Evolutionary conservation across 2,888 invertebrate species (phyloP).

Genomic region (Meta bourneti): DNA sequence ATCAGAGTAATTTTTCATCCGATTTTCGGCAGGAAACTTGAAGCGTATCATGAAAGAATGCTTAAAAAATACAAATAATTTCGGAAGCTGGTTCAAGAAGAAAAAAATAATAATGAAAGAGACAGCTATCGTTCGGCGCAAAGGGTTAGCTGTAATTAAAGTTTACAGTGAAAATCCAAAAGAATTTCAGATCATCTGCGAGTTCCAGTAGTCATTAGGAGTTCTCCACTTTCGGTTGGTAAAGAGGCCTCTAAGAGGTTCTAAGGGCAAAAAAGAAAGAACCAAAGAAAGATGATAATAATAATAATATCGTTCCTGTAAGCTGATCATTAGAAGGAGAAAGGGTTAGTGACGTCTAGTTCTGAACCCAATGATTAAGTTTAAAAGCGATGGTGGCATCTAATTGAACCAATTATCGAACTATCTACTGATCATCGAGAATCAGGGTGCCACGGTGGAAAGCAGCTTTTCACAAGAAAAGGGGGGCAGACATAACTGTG

Average conservation of each 20-base stretch:
- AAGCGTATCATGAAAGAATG: conserved; percentile 47
- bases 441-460: conserved; percentile 68
- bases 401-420: conserved; percentile 76
- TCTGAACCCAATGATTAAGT: conserved; percentile 73
- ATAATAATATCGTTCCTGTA: conserved; percentile 71
- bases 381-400: conserved; percentile 75
- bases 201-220: conserved; percentile 57
- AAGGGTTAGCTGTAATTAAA: conserved; percentile 63
- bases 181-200: conserved; percentile 45
- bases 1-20: conserved; percentile 39
- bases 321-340: conserved; percentile 72
- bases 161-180: conserved; percentile 65
- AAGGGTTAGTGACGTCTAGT: conserved; percentile 74
- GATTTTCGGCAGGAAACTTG: conserved; percentile 4
- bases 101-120: conserved; percentile 7
- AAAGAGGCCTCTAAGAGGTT: conserved; percentile 17
- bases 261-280: conserved; percentile 32
- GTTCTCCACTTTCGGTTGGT: conserved; percentile 46
- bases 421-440: conserved; percentile 74
- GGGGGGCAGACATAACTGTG: conserved; percentile 64
- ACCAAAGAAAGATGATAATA: conserved; percentile 55
- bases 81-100: conserved; percentile 6
- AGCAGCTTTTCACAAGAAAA: conserved; percentile 55
- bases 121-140: conserved; percentile 7
- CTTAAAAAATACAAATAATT: conserved; percentile 52